Percentiles rank a stretch among this genome's conserved stretches.
Conservation (phyloP, 1,140 invertebrate species). For the Drosophila kikkawai region DNA sequence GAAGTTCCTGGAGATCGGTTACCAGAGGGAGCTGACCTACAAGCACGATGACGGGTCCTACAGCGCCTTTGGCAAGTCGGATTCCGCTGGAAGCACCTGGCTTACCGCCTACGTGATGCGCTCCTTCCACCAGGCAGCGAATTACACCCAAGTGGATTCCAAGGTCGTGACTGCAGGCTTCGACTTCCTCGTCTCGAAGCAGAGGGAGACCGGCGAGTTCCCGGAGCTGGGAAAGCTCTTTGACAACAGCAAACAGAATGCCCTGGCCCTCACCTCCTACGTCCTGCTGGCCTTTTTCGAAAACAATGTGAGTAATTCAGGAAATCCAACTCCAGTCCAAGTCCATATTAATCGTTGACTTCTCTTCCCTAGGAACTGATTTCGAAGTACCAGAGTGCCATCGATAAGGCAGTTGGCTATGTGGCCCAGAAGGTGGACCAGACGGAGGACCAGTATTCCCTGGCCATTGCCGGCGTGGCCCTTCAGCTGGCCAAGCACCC, state of each 20-base stretch:
- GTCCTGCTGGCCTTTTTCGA: slow-evolving; percentile 93
- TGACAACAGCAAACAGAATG: slow-evolving; percentile 83
- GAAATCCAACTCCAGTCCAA: background rate
- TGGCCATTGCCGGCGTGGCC: slow-evolving; percentile 91
- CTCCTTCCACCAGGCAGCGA: slow-evolving; percentile 93
- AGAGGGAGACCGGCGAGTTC: slow-evolving; percentile 91
- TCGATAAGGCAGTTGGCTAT: slow-evolving; percentile 92
- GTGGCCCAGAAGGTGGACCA: slow-evolving; percentile 90
- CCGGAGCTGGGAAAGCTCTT: slow-evolving; percentile 90
- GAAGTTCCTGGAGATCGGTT: slow-evolving; percentile 93
- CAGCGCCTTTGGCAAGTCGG: no score
- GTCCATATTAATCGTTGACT: background rate
- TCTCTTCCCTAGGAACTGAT: slow-evolving; percentile 67
- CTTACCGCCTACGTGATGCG: slow-evolving; percentile 96
- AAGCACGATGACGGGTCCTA: slow-evolving; percentile 96
- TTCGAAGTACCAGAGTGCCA: slow-evolving; percentile 87
- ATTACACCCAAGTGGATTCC: slow-evolving; percentile 92
- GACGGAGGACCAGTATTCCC: slow-evolving; percentile 90
- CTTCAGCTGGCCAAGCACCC: slow-evolving; percentile 91
- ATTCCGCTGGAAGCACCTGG: no score
- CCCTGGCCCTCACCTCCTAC: slow-evolving; percentile 93
- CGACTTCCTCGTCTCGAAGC: slow-evolving; percentile 90
- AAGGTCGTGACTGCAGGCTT: slow-evolving; percentile 90
- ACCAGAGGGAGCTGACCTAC: slow-evolving; percentile 97
- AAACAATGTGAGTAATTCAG: slow-evolving; percentile 85